A percentile compares a stretch with the other conserved stretches of the same genome.
These are phyloP conservation scores for Gorsachius magnificus DNA, from an alignment of 2,797 vertebrate genomes.

Conservation along the genomic window DNA sequence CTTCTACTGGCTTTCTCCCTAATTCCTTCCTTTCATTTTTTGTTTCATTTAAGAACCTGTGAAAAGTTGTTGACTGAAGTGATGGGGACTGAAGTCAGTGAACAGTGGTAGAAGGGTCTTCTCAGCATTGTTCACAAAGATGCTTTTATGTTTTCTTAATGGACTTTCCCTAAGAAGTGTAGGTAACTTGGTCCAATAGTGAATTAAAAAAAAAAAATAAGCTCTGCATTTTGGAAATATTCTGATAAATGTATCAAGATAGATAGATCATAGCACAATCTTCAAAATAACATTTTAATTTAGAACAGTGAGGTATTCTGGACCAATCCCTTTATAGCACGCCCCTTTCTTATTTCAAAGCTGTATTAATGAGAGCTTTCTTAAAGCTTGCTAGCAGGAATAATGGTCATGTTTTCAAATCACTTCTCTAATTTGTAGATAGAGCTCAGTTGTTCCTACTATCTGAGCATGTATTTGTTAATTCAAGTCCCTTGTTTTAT, in stretches of 20 bases:
- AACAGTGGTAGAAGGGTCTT: background rate
- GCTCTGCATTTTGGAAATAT: background rate
- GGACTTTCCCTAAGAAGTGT: background rate
- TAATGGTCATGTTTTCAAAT: slow-evolving; percentile 24
- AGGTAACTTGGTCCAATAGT: background rate
- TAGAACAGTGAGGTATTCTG: slow-evolving; percentile 6
- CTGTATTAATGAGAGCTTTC: slow-evolving; percentile 29
- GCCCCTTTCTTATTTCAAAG: background rate
- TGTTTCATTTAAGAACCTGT: background rate
- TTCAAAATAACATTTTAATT: slow-evolving; percentile 53
- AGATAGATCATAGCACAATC: background rate
- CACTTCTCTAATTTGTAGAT: slow-evolving; percentile 10
- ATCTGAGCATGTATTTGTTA: background rate
- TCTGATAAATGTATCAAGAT: slow-evolving; percentile 5
- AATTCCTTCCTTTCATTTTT: background rate
- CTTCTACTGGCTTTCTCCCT: background rate
- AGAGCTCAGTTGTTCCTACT: background rate
- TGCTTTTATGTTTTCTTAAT: background rate
- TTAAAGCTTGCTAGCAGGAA: background rate
- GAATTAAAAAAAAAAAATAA: background rate
- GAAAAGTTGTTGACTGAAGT: background rate
- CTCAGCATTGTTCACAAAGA: background rate
- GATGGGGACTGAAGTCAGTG: background rate
- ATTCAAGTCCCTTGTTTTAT: background rate
- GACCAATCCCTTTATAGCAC: slow-evolving; percentile 31